phyloP scores from a whole-genome alignment of 2,113 vertebrate genomes.

The Hucho hucho region DNA sequence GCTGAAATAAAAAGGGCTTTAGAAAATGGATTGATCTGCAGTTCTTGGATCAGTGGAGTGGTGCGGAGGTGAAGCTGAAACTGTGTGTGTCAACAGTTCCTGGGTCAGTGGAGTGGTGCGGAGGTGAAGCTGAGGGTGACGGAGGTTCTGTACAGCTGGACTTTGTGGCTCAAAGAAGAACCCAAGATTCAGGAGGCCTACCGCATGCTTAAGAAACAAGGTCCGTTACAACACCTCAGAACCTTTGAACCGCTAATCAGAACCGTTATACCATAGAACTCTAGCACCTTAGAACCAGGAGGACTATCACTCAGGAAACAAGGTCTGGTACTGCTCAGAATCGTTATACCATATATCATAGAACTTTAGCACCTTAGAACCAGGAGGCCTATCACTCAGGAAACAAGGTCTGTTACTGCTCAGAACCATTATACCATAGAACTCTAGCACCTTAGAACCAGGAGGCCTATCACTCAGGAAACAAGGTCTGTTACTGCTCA shows the following conservation, averaged over 20 bases:
- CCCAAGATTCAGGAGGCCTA: slow-evolving; percentile 89
- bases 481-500: slow-evolving; percentile 76
- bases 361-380: no score
- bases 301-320: neutral
- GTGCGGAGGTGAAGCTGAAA: slow-evolving; percentile 80
- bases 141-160: slow-evolving; percentile 89
- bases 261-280: neutral
- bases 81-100: slow-evolving; percentile 69
- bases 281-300: neutral
- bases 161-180: slow-evolving; percentile 88
- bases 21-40: slow-evolving; percentile 41
- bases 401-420: no score
- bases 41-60: slow-evolving; percentile 83
- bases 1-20: neutral
- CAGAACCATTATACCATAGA: no score
- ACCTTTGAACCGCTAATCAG: neutral
- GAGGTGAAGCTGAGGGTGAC: slow-evolving; percentile 82
- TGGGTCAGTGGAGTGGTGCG: slow-evolving; percentile 81
- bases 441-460: slow-evolving; percentile 27
- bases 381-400: no score
- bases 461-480: slow-evolving; percentile 89
- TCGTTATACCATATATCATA: no score
- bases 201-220: slow-evolving; percentile 92
- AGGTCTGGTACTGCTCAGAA: no score
- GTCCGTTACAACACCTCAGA: slow-evolving; percentile 54